A percentile compares a stretch with the other conserved stretches of the same genome.
Conservation (phyloP, 2,888 invertebrate genomes). For the Melolontha melolontha region DNA sequence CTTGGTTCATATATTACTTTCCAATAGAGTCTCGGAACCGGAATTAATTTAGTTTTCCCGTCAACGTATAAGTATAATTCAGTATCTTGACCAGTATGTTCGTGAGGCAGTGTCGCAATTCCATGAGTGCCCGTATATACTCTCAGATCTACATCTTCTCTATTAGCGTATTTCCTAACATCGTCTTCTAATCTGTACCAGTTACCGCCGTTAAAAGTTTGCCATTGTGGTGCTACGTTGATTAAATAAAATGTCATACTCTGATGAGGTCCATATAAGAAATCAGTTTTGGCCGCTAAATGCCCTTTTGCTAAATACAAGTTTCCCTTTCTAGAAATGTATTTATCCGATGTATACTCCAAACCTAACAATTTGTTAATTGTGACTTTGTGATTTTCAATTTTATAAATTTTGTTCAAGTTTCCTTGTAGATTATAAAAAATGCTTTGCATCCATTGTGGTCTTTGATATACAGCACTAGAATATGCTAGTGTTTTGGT, state of each 20-base stretch:
- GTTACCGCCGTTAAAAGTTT: conserved; percentile 70
- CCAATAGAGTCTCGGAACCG: conserved; percentile 71
- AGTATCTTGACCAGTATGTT: conserved; percentile 55
- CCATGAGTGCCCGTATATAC: conserved; percentile 73
- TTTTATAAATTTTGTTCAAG: conserved; percentile 58
- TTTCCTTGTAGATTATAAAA: conserved; percentile 57
- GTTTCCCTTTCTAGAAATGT: conserved; percentile 61
- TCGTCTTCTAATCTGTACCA: conserved; percentile 68
- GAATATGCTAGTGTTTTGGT: conserved; percentile 65
- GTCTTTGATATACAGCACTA: conserved; percentile 66
- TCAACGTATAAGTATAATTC: conserved; percentile 58
- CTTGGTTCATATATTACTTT: conserved; percentile 71
- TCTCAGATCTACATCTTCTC: conserved; percentile 58
- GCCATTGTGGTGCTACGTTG: conserved; percentile 77
- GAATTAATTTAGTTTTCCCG: conserved; percentile 62
- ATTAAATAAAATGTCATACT: conserved; percentile 72
- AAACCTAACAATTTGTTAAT: conserved; percentile 58
- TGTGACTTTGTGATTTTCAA: conserved; percentile 54
- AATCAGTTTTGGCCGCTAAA: conserved; percentile 72
- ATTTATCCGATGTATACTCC: conserved; percentile 57
- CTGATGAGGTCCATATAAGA: conserved; percentile 70
- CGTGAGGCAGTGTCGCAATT: conserved; percentile 68
- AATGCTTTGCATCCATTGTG: conserved; percentile 65
- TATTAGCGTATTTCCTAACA: conserved; percentile 64
- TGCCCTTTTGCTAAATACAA: conserved; percentile 71